These are phyloP conservation scores for Lonchura striata DNA, from an alignment of 2,113 vertebrate species.

Conservation along the genomic window DNA sequence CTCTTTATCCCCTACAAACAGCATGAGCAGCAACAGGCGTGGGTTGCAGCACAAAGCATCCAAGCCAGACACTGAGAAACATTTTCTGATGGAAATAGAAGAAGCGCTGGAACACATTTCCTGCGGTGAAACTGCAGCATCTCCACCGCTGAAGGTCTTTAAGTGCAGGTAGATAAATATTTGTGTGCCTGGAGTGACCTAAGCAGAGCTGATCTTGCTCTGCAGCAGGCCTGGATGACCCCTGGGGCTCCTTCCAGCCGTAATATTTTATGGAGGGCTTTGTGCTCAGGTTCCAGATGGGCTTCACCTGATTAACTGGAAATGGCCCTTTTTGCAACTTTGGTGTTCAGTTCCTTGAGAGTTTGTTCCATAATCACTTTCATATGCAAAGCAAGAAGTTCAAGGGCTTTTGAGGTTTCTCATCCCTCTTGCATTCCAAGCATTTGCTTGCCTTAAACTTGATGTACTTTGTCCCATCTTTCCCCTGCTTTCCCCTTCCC, in stretches of 20 bases:
- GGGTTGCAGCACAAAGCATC: not conserved
- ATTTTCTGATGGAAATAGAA: not conserved
- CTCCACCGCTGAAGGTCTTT: not conserved
- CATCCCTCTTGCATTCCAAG: slow-evolving; percentile 15
- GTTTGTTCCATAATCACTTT: not conserved
- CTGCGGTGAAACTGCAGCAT: not conserved
- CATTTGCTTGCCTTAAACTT: slow-evolving; percentile 52
- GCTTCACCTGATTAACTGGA: not conserved
- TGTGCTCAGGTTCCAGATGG: not conserved
- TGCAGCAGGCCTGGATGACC: not conserved
- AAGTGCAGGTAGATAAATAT: not conserved
- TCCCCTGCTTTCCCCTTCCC: not conserved
- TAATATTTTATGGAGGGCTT: not conserved
- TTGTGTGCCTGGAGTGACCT: not conserved
- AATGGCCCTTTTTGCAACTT: not conserved
- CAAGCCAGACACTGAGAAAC: not conserved
- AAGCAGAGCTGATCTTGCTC: not conserved
- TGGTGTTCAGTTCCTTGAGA: not conserved
- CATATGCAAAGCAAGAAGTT: not conserved
- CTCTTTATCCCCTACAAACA: not conserved
- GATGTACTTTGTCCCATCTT: slow-evolving; percentile 21
- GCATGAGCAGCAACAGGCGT: not conserved
- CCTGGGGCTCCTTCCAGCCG: not conserved
- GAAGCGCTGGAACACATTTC: not conserved
- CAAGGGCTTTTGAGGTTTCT: slow-evolving; percentile 30